phyloP scores from a whole-genome alignment of 2,113 vertebrate species.

The Prionailurus viverrinus region DNA sequence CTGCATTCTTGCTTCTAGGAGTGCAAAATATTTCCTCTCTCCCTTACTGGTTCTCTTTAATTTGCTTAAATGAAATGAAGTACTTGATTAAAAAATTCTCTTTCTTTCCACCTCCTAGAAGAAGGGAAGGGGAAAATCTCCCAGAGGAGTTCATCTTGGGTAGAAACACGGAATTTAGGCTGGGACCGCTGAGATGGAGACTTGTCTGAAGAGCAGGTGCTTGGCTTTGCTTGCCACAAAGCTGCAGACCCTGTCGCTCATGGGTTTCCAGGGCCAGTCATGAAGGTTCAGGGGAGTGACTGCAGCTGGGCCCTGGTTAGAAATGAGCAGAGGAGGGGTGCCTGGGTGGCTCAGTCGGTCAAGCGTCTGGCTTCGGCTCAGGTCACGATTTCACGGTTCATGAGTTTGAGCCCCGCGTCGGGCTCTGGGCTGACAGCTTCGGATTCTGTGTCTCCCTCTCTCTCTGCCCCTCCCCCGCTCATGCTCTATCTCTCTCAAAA shows the following conservation, averaged over 20 bases:
- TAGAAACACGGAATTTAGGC: neutral
- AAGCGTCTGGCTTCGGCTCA: no score
- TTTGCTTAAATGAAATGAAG: conserved; percentile 9
- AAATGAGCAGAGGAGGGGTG: neutral
- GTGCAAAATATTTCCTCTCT: neutral
- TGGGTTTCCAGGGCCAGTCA: neutral
- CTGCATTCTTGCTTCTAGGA: neutral
- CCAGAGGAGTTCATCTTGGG: neutral
- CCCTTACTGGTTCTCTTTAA: neutral
- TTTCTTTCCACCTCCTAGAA: neutral
- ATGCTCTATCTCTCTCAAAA: no score
- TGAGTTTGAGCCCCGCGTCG: no score
- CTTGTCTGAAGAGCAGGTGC: rapidly evolving
- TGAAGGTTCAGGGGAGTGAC: neutral
- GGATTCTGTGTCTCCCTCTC: no score
- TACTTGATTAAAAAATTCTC: neutral
- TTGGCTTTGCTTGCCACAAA: neutral
- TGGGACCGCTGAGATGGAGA: rapidly evolving
- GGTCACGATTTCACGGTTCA: no score
- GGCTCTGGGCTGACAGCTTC: no score
- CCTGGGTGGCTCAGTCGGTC: no score
- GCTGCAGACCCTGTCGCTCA: rapidly evolving
- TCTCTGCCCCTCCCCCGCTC: no score
- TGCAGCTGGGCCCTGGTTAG: neutral
- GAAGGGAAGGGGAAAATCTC: neutral